phyloP scores from a whole-genome alignment of 2,888 invertebrate species.

The Leptinotarsa juncta region DNA sequence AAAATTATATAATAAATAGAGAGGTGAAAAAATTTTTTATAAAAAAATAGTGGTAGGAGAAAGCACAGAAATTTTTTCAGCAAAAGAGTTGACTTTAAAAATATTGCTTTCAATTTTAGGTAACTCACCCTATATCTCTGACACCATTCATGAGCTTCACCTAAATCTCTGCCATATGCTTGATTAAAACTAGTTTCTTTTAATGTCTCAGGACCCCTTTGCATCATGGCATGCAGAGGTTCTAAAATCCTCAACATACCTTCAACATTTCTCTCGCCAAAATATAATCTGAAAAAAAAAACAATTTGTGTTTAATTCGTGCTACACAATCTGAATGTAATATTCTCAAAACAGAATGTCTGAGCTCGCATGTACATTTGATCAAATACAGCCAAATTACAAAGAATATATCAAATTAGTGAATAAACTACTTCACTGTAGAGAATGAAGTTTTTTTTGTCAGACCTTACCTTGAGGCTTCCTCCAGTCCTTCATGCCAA shows the following conservation, averaged over 20 bases:
- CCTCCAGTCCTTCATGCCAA: slow-evolving; percentile 98
- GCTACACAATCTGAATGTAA: background rate
- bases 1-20: too few species aligned
- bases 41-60: too few species aligned
- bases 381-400: too few species aligned
- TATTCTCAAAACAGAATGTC: background rate
- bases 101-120: too few species aligned
- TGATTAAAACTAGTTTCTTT: slow-evolving; percentile 98
- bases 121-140: slow-evolving; percentile 78
- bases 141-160: slow-evolving; percentile 97
- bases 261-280: slow-evolving; percentile 94
- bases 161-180: slow-evolving; percentile 94
- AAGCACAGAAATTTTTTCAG: too few species aligned
- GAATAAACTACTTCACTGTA: too few species aligned
- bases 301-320: background rate
- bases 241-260: slow-evolving; percentile 97
- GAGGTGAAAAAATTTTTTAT: too few species aligned
- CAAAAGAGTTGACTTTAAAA: too few species aligned
- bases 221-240: slow-evolving; percentile 93
- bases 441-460: too few species aligned
- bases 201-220: slow-evolving; percentile 92
- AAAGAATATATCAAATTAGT: too few species aligned
- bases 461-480: slow-evolving; percentile 78
- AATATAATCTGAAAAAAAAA: slow-evolving; percentile 76
- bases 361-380: too few species aligned